Base-by-base conservation (phyloP, 1,140 invertebrate species). In the Steinernema feltiae region DNA sequence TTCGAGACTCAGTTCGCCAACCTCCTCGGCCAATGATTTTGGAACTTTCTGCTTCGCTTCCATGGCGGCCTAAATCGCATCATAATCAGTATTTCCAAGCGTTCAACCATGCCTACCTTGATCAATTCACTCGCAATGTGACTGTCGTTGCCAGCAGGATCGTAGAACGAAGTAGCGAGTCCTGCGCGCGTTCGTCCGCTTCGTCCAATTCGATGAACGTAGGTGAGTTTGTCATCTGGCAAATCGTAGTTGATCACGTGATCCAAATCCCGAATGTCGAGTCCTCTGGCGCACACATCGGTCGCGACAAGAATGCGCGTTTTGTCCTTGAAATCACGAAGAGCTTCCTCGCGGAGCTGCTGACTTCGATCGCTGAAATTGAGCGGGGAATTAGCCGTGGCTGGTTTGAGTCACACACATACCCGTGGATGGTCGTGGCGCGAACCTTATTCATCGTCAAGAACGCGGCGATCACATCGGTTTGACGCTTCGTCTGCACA, bases 401-500 rank as follows among this genome's bases (percentile, higher is more conserved):
- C 3, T 12, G 18, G 24, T 21, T n/a, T 18, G 27, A 24, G 18
- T 21, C 12, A 32, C 15, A 27, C 24, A 2, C 69, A 12, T 76
- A 76, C 72, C 97, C 96, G 88, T 99, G 96, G 85, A 99, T 98
- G 80, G 94, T 96, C 71, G 94, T 97, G 31, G 96, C 95, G 29
- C 94, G 94, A 88, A 94, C 97, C 24, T 92, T 91, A 85, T 92
- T 90, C 53, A 90, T 88, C 83, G 92, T 90, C 73, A 99, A 88
- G 87, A 92, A 98, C 81, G 95, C 92, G 85, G 97, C 94, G 41
- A 99, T 89, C 79, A 92, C 91, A 87, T 98, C 96, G 7, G 95
- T 95, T 30, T 95, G 94, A 87, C 97, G 96, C 87, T 98, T 98
- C 0, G 95, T 98, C 88, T 98, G 95, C 30, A 98, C 96, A 87